Evolutionary conservation across 2,113 vertebrate genomes (phyloP), one percentile per base, ranked within the genome.

Genomic region (Trematomus loennbergii): DNA sequence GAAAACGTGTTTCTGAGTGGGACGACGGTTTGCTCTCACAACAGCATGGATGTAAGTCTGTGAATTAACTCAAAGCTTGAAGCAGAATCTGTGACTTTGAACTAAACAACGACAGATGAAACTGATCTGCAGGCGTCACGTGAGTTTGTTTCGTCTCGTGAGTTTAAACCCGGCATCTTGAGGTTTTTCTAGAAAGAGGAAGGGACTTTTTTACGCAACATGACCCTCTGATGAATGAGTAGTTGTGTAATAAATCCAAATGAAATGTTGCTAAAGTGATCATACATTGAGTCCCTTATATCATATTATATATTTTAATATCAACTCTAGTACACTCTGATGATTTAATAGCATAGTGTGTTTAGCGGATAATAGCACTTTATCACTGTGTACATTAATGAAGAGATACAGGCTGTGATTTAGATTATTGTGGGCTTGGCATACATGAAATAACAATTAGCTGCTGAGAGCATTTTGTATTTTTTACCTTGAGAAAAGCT

Each of bases 1-100:
- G 71, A 60, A 72, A 74, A 55, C 25, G 40, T 60, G 74, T 84
- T 68, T 67, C 17, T 46, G 73, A 85, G 85, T 83, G 82, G 82
- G 84, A 74, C 20, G 82, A 36, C 63, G 55, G 46, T 22, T 86
- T 43, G 69, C 71, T 81, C 77, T 71, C 54, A 45, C 74, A 45
- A 17, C 79, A 18, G 63, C 29, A 18, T 22, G 74, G 58, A 40
- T 70, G 76, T 43, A 22, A 58, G 63, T 2, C 9, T 22, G 20
- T 11, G 78, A 73, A 75, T 82, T 62, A 71, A 79, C 71, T 81
- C 54, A 1, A n/a, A 69, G 70, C 76, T 66, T 2, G 16, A 58
- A 50, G 72, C 72, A 8, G 25, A 20, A 61, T 10, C 67, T 3
- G 65, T 16, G 49, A 0, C 36, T 36, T 5, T 0, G 22, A 16